Base-by-base conservation (phyloP, 2,888 invertebrate genomes). In the Stenodema calcarata region DNA sequence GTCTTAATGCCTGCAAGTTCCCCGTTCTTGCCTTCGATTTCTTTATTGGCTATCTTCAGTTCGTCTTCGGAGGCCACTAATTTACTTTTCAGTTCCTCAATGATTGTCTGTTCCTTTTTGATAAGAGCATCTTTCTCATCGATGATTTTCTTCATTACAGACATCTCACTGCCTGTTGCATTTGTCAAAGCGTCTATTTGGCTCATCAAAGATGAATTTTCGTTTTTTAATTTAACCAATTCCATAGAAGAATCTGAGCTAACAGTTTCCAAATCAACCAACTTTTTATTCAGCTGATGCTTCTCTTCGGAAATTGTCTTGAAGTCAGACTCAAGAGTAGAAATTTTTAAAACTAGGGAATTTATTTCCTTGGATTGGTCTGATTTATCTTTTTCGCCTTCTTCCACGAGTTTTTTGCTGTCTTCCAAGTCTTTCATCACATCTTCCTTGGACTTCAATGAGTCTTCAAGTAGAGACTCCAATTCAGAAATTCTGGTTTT, bases 321-420 rank as follows among this genome's bases (percentile, higher is more conserved):
- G 16, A 92, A 88, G 86, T 82, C 75, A 14, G 75, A 54, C 62
- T 81, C 82, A 4, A 87, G 30, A 9, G 79, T 30, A 14, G 78
- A 47, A 14, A 87, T 18, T 54, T 87, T 44, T 12, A 23, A n/a
- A 16, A 18, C 16, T 28, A 84, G 75, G 14, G 83, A 30, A 0
- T 83, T 70, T 14, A 83, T 11, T 44, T 73, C 47, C 35, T 75
- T 84, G 7, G 75, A 91, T 90, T 88, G 90, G 62, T 23, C 91
- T 88, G 92, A 92, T 89, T 92, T 92, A 87, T 91, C 91, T 87
- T 91, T 90, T 90, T 92, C 92, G 62, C 89, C 88, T 88, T 91
- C 91, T 27, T 92, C 89, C 88, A 91, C 92, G 69, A 91, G 91
- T 90, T 91, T 92, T 76, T 92, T 75, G 30, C 75, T 54, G 23